Percentiles rank a stretch among this genome's conserved stretches.
These are phyloP conservation scores for Synanthedon tipuliformis DNA, from an alignment of 2,888 invertebrate genomes.

Conservation along the genomic window DNA sequence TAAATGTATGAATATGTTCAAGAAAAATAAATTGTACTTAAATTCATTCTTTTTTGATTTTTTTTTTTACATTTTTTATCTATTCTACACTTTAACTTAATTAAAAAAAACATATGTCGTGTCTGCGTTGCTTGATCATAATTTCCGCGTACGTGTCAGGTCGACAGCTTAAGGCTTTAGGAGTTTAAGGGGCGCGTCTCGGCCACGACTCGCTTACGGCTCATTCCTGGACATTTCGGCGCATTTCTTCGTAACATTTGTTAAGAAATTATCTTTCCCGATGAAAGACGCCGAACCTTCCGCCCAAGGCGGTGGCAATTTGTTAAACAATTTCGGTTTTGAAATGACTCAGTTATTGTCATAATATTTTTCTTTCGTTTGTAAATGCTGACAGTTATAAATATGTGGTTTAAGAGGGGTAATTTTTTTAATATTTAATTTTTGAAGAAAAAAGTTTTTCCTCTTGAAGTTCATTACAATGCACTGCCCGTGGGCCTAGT, in stretches of 20 bases:
- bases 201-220: slow-evolving; percentile 28
- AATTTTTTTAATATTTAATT: too few species aligned
- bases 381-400: not conserved
- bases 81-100: too few species aligned
- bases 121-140: too few species aligned
- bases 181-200: slow-evolving; percentile 9
- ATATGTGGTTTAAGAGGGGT: not conserved
- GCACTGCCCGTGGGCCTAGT: too few species aligned
- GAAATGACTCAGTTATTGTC: not conserved
- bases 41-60: too few species aligned
- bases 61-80: too few species aligned
- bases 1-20: too few species aligned
- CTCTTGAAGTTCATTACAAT: too few species aligned
- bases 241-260: not conserved
- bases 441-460: too few species aligned
- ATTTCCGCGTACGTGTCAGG: not conserved
- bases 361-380: not conserved
- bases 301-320: not conserved
- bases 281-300: not conserved
- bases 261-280: not conserved
- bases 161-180: slow-evolving; percentile 7
- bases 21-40: too few species aligned
- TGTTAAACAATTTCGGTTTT: not conserved
- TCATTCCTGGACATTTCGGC: slow-evolving; percentile 23
- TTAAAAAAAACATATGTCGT: too few species aligned